phyloP scores from a whole-genome alignment of 1,140 invertebrate genomes.

The Epicauta chinensis region DNA sequence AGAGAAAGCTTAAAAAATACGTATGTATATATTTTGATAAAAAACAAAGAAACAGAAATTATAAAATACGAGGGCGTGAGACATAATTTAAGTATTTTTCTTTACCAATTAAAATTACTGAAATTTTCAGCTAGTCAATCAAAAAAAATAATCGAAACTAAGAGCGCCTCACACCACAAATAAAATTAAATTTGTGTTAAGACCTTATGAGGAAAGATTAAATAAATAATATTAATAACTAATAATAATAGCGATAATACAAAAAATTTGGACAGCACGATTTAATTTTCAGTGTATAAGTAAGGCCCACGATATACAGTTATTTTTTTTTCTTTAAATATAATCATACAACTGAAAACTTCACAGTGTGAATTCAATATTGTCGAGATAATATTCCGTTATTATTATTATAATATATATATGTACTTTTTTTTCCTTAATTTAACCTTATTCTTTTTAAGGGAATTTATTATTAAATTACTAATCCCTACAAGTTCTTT shows the following conservation, averaged over 20 bases:
- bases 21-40: conserved; percentile 27
- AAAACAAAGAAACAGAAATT: conserved; percentile 31
- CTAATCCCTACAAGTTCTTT: too few relatives aligned
- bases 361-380: conserved; percentile 45
- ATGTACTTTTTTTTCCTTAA: too few relatives aligned
- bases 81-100: conserved; percentile 27
- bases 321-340: conserved; percentile 21
- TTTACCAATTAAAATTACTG: neutral
- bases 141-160: conserved; percentile 2
- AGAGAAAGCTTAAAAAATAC: conserved; percentile 40
- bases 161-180: conserved; percentile 4
- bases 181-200: neutral
- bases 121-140: too few relatives aligned
- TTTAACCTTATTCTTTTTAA: too few relatives aligned
- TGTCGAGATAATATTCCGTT: conserved; percentile 46
- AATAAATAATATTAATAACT: conserved; percentile 2
- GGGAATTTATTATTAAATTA: too few relatives aligned
- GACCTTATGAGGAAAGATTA: neutral
- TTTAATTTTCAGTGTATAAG: conserved; percentile 45
- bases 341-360: conserved; percentile 45
- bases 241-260: conserved; percentile 14
- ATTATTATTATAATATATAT: too few relatives aligned
- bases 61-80: conserved; percentile 22
- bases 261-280: conserved; percentile 45
- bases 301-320: conserved; percentile 48